Percentiles rank a stretch among this genome's conserved stretches.
Evolutionary conservation across 2,888 invertebrate genomes (phyloP).

Genomic region (Troides aeacus): DNA sequence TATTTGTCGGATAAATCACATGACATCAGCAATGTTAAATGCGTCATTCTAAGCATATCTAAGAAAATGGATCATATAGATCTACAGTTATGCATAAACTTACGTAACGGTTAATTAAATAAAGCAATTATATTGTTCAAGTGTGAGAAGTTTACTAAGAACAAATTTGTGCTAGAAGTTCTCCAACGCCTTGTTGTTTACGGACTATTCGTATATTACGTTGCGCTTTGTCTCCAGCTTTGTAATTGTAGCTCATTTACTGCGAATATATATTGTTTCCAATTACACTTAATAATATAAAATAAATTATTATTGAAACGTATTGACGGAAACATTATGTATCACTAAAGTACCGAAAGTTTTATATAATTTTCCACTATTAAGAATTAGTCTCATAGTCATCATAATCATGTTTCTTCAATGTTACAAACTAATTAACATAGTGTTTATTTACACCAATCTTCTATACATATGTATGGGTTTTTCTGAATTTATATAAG

Average conservation of each 20-base stretch:
- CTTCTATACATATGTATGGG: too few species aligned
- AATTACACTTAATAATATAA: not conserved
- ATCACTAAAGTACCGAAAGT: too few species aligned
- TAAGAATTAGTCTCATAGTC: too few species aligned
- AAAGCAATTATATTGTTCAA: slow-evolving; percentile 18
- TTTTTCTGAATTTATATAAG: too few species aligned
- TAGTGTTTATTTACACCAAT: too few species aligned
- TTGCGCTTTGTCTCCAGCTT: slow-evolving; percentile 14
- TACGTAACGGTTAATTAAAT: slow-evolving; percentile 15
- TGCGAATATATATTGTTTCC: not conserved
- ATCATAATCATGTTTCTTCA: too few species aligned
- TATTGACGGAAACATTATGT: too few species aligned
- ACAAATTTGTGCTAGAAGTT: slow-evolving; percentile 26
- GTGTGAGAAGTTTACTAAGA: slow-evolving; percentile 18
- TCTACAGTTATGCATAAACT: not conserved
- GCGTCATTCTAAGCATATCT: not conserved
- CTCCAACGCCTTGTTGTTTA: slow-evolving; percentile 24
- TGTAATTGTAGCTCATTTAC: not conserved
- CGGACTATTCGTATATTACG: slow-evolving; percentile 18
- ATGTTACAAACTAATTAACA: too few species aligned
- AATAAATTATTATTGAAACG: too few species aligned
- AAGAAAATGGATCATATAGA: not conserved
- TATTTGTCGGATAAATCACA: not conserved
- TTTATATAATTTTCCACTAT: too few species aligned
- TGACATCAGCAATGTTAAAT: not conserved